phyloP scores from a whole-genome alignment of 1,140 invertebrate species.

The Hycleus cichorii region DNA sequence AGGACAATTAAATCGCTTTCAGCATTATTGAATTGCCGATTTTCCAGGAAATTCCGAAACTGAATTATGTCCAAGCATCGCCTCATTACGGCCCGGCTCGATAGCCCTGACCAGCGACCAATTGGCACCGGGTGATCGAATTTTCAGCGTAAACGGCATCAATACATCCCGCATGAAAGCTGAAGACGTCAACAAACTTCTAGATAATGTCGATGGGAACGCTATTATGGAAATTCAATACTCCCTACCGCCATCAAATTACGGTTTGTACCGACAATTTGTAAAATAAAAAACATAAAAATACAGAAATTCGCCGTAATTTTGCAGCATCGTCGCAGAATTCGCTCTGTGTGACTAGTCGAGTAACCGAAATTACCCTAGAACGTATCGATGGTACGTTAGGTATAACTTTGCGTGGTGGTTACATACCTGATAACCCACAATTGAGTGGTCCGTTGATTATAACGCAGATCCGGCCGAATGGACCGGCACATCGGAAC shows the following conservation, averaged over 20 bases:
- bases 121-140: slow-evolving; percentile 65
- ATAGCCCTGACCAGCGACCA: slow-evolving; percentile 53
- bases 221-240: slow-evolving; percentile 77
- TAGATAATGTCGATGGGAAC: slow-evolving; percentile 65
- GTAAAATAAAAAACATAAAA: too few relatives aligned
- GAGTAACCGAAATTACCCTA: slow-evolving; percentile 65
- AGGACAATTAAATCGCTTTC: too few relatives aligned
- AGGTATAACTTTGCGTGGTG: slow-evolving; percentile 81
- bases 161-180: slow-evolving; percentile 66
- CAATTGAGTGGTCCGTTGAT: slow-evolving; percentile 60
- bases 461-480: slow-evolving; percentile 80
- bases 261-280: slow-evolving; percentile 48
- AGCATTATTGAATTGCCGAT: background rate
- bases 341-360: slow-evolving; percentile 61
- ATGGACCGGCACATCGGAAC: slow-evolving; percentile 78
- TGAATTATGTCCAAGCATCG: slow-evolving; percentile 48
- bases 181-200: slow-evolving; percentile 66
- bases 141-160: slow-evolving; percentile 75
- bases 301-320: background rate
- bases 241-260: slow-evolving; percentile 57
- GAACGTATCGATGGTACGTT: slow-evolving; percentile 78
- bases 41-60: slow-evolving; percentile 51
- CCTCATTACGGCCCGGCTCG: slow-evolving; percentile 51
- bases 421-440: slow-evolving; percentile 52
- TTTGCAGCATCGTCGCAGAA: slow-evolving; percentile 49